Conservation (phyloP, 2,797 vertebrate genomes). For the Pantherophis alleghaniensis region DNA sequence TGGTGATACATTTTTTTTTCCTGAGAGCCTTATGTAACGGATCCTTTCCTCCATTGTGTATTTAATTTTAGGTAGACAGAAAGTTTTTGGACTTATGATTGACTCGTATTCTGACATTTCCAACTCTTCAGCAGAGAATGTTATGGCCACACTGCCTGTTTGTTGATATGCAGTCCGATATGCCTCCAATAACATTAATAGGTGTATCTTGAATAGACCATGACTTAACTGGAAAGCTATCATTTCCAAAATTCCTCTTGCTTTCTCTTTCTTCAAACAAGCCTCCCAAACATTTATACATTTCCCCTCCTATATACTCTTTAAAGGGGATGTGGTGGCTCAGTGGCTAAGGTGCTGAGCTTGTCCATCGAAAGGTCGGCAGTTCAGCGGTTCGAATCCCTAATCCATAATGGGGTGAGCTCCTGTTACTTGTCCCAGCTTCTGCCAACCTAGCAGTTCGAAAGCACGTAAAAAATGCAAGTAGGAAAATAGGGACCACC, state of each 20-base stretch:
- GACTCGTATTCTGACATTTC: not conserved
- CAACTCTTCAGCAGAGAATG: not conserved
- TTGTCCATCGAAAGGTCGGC: too few species aligned
- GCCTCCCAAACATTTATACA: not conserved
- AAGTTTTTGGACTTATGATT: not conserved
- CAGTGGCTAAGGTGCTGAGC: too few species aligned
- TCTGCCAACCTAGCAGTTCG: too few species aligned
- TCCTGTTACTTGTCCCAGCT: too few species aligned
- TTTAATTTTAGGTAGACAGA: not conserved
- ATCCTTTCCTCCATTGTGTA: not conserved
- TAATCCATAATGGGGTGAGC: too few species aligned
- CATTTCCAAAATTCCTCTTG: not conserved
- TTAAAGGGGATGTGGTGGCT: not conserved
- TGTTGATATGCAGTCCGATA: not conserved
- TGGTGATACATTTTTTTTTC: not conserved
- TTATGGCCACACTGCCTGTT: not conserved
- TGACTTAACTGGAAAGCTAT: not conserved
- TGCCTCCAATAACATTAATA: not conserved
- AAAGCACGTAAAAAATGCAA: too few species aligned
- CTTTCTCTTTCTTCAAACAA: not conserved
- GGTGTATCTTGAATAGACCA: not conserved
- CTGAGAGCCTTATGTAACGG: not conserved
- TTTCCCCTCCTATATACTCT: not conserved
- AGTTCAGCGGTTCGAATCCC: too few species aligned
- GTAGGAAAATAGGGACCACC: too few species aligned